These are phyloP conservation scores for Leucophora obtusa DNA, from an alignment of 2,888 invertebrate genomes.

Conservation along the genomic window DNA sequence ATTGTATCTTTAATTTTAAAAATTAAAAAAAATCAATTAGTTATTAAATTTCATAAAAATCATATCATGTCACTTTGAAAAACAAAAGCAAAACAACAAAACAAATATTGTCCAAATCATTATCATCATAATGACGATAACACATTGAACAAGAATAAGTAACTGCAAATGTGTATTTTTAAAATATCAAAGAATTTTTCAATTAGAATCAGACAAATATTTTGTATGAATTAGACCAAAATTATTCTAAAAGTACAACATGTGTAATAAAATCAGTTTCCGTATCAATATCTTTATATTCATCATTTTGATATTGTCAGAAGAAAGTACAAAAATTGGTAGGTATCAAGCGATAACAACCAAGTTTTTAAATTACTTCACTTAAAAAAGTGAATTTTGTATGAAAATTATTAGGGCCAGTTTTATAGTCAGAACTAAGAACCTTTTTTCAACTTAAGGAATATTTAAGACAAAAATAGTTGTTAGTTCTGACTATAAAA, in stretches of 20 bases:
- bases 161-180: not conserved
- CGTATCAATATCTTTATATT: constrained; percentile 3
- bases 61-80: not conserved
- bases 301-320: constrained; percentile 19
- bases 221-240: not conserved
- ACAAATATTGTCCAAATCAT: constrained; percentile 8
- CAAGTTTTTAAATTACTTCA: too few relatives aligned
- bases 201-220: constrained; percentile 8
- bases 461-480: too few relatives aligned
- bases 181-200: not conserved
- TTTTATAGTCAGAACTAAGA: too few relatives aligned
- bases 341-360: constrained; percentile 2
- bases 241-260: not conserved
- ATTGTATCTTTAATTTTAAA: not conserved
- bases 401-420: not conserved
- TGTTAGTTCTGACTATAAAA: too few relatives aligned
- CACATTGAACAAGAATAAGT: constrained; percentile 28
- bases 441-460: too few relatives aligned
- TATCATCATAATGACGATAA: constrained; percentile 21
- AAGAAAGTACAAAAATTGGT: constrained; percentile 26
- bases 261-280: too few relatives aligned
- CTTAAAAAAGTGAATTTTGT: not conserved
- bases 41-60: constrained; percentile 4
- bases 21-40: not conserved
- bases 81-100: not conserved